Base-by-base conservation (phyloP, 2,888 invertebrate genomes). In the Gasteruption jaculator region DNA sequence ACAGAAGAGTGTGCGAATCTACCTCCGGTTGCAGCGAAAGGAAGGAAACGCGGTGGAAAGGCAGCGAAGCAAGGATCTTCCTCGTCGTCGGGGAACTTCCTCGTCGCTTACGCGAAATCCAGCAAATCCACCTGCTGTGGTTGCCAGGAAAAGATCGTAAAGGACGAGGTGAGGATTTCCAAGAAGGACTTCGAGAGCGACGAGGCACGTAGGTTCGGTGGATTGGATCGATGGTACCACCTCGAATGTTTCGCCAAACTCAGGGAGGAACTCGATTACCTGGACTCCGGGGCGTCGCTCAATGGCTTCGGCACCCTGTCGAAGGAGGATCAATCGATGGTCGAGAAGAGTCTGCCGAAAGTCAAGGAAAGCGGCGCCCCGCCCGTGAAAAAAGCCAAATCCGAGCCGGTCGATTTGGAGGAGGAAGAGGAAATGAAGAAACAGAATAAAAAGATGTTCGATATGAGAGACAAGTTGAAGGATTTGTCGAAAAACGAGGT, bases 171-270 rank as follows among this genome's bases (percentile, higher is more conserved):
- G 68, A 65, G 64, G 32, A 75, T 94, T 33, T 82, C 86, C 2
- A 93, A 91, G 70, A 86, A 87, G 50, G 90, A 91, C 53, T 92
- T 76, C 71, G 88, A 91, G 44, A 82, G 83, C 33, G 88, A 89
- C 56, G 75, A 86, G 14, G 91, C 87, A 0, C 80, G 78, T 59
- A 82, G 82, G 65, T 91, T 81, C 69, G 92, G 92, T 0, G 92
- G 91, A 0, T 79, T 86, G 58, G 82, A 90, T 42, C 74, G 83
- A 37, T 96, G 95, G 95, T 85, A 95, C 69, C 96, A 96, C 71
- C 70, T 92, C 3, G 85, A 87, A 45, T 96, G 96, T 65, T 96
- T 96, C 73, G 83, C 80, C 0, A 82, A 88, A 60, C 61, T 82
- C 1, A 76, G 92, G 25, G 75, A 78, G 14, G 83, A 85, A 6